Percentiles rank a stretch among this genome's conserved stretches.
These are phyloP conservation scores for Geococcyx californianus DNA, from an alignment of 2,113 vertebrate species.

Conservation along the genomic window DNA sequence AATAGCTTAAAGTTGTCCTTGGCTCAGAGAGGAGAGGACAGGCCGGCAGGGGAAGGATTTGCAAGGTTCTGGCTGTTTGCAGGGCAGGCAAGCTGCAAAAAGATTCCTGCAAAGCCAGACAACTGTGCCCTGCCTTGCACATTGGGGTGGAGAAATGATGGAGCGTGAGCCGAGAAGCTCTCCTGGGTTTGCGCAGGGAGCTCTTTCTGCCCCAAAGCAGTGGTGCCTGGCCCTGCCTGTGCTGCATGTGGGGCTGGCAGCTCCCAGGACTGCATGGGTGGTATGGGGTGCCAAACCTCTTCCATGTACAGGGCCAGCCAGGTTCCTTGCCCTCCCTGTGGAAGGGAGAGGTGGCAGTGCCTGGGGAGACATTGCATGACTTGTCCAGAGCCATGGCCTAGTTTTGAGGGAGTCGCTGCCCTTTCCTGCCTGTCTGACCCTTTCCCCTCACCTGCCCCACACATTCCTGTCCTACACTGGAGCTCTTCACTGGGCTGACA, in stretches of 20 bases:
- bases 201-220: background rate
- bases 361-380: background rate
- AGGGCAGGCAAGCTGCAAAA: background rate
- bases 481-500: fast-evolving
- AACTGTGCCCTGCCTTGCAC: background rate
- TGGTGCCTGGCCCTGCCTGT: background rate
- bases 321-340: background rate
- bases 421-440: background rate
- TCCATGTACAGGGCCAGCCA: background rate
- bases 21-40: background rate
- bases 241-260: background rate
- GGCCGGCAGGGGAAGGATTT: background rate
- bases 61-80: background rate
- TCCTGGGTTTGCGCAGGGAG: background rate
- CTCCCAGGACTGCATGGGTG: fast-evolving
- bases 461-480: background rate
- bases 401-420: background rate
- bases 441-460: background rate
- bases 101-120: background rate
- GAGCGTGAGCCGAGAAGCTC: background rate
- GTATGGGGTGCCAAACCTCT: background rate
- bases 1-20: background rate
- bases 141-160: background rate
- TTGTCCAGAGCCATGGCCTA: background rate
- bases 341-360: background rate